Base-by-base conservation (phyloP, 2,797 vertebrate species). In the Bovichtus variegatus region DNA sequence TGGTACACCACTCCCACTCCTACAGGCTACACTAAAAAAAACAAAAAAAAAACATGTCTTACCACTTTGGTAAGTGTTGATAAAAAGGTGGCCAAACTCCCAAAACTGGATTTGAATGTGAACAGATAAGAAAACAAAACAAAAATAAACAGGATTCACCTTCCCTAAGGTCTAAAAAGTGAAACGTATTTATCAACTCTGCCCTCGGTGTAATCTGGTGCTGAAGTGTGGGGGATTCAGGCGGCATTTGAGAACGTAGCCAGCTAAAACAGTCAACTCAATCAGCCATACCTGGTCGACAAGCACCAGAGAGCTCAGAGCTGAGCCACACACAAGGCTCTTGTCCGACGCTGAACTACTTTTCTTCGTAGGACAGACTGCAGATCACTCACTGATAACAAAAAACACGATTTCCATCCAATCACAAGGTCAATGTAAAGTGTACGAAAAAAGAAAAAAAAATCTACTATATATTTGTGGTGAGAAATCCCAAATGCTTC, bases 261-360 rank as follows among this genome's bases (percentile, higher is more conserved):
- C 40, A 59, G 53, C 64, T 76, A 44, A 84, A 89, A 78, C 82
- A 86, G 83, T 89, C 86, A 86, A 77, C 66, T 76, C 87, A 90
- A 90, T 91, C 86, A 80, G 51, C 59, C 58, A 1, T 21, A 77
- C 63, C 40, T 0, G 0, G 9, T 38, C 23, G 80, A 87, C 55
- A n/a, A 84, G 68, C 70, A 18, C 72, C 84, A 82, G 83, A 74
- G 53, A 71, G 63, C 73, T 23, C 62, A 44, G 36, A 76, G 59
- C 79, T 58, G 76, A 80, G 68, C 15, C 53, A 21, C 3, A 53
- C 71, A 79, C 77, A 71, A 69, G 50, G 36, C 78, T 75, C 53
- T 44, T 55, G 76, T 84, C 77, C 85, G 65, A 74, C n/a, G 62
- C 62, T 61, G 41, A 81, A 80, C 75, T 38, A 59, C 81, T 79